These are phyloP conservation scores for Delphinapterus leucas DNA, from an alignment of 2,113 vertebrate genomes.

Conservation along the genomic window DNA sequence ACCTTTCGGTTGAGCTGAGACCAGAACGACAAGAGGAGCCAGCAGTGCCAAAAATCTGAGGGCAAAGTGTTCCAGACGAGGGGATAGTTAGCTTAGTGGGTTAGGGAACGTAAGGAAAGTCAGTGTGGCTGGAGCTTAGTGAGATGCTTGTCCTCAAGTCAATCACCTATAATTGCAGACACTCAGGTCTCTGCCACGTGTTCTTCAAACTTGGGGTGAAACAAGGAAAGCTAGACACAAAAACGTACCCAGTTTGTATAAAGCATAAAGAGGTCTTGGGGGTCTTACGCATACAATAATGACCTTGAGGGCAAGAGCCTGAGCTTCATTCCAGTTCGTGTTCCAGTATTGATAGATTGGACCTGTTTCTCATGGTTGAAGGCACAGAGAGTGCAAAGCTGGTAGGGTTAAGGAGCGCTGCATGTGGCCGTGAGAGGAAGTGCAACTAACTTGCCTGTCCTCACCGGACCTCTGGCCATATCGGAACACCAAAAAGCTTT, in stretches of 20 bases:
- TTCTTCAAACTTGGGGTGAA: not conserved
- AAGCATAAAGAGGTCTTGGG: not conserved
- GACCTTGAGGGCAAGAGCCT: not conserved
- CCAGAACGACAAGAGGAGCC: not conserved
- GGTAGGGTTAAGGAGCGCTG: not conserved
- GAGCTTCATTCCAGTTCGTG: not conserved
- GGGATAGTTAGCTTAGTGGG: not conserved
- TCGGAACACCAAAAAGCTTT: not conserved
- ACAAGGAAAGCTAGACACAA: not conserved
- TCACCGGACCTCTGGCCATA: not conserved
- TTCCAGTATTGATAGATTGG: not conserved
- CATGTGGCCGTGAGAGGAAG: not conserved
- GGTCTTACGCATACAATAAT: not conserved
- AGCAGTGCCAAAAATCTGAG: not conserved
- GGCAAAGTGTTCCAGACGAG: not conserved
- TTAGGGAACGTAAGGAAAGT: not conserved
- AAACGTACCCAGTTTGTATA: not conserved
- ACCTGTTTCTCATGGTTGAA: not conserved
- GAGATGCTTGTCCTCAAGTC: not conserved
- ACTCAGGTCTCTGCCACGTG: not conserved
- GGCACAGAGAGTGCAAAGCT: not conserved
- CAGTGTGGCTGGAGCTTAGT: not conserved
- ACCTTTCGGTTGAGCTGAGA: not conserved
- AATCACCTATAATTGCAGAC: not conserved
- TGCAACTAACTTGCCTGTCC: not conserved